Evolutionary conservation across 2,113 vertebrate genomes (phyloP), one percentile per base, ranked within the genome.

Genomic region (Atrichornis clamosus): DNA sequence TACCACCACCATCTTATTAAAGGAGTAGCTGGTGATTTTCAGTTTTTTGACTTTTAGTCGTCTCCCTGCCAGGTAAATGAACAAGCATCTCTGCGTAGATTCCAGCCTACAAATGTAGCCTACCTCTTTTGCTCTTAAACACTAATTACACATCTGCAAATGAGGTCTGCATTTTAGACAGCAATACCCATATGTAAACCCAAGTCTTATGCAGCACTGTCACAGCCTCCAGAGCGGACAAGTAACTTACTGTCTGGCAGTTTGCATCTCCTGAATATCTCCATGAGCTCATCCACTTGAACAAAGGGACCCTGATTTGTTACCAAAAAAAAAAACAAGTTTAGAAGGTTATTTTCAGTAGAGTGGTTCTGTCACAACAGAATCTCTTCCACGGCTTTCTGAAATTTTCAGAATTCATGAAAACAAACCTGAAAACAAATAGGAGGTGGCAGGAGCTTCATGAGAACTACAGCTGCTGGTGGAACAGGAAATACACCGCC

Each of bases 401-500:
- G 47, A 82, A 91, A 47, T 6, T 68, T 42, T 55, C 22, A 60
- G 39, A 72, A 69, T 50, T 79, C 44, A 53, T 85, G 70, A 46
- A 83, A 83, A 98, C 99, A 97, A 85, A 99, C 99, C 97, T 98
- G 99, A 97, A 99, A 99, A 92, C 99, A 99, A 73, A 98, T 97
- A 58, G 99, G 99, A 65, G 99, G 99, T 92, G 99, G 99, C 83
- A 99, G 98, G 96, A 99, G 98, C 97, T 99, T 99, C 99, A 99
- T 99, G 77, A 99, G 97, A 64, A 99, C 96, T 11, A 99, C 99
- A 87, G 99, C 99, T 95, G 99, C 99, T 50, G 99, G 99, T 41
- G 99, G 99, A 47, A 99, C 99, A 59, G 99, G 99, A 96, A 99
- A 99, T 42, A 99, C 99, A 46, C 99, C 99, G 5, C 99, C 99